Evolutionary conservation across 2,888 invertebrate species (phyloP), one percentile per base, ranked within the genome.

Genomic region (Chorisops tibialis): DNA sequence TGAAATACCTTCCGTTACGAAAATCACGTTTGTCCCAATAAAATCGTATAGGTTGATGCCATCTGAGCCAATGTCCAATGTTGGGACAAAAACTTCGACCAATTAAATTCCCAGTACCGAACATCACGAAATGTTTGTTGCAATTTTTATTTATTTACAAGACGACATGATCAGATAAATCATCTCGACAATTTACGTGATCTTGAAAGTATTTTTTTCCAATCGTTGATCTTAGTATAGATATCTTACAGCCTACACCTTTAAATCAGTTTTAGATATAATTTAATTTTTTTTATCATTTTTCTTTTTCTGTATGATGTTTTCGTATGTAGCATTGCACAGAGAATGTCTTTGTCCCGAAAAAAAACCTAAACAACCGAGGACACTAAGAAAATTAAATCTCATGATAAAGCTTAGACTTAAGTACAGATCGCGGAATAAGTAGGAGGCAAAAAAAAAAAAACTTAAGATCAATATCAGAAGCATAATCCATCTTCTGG

Each of bases 11-110:
- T 21, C 39, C 22, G 41, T 54, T 54, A 14, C 52, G 52, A 54
- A 54, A 54, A 54, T 54, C 52, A 54, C 52, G 52, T 22, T 54
- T 54, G 52, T 41, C 52, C 52, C 22, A 54, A 37, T 54, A 41
- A 54, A n/a, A 18, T 21, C 22, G 41, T 0, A 47, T 38, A 22
- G 16, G 12, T 5, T 39, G 22, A 21, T 24, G 22, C 7, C 22
- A 22, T 21, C 7, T 3, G 22, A 24, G 24, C 22, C 7, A 41
- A 54, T 54, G 52, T 39, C 52, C 39, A 41, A n/a, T 21, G 19
- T 19, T 47, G 21, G n/a, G 52, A 16, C 41, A 41, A 54, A 54
- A 39, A 54, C n/a, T 22, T 39, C n/a, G 21, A 18, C 38, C 22
- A 39, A 41, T 54, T 41, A 39, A 51, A 38, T 18, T 30, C 30